These are phyloP conservation scores for Aphelinus certus DNA, from an alignment of 1,140 invertebrate genomes.

Conservation along the genomic window DNA sequence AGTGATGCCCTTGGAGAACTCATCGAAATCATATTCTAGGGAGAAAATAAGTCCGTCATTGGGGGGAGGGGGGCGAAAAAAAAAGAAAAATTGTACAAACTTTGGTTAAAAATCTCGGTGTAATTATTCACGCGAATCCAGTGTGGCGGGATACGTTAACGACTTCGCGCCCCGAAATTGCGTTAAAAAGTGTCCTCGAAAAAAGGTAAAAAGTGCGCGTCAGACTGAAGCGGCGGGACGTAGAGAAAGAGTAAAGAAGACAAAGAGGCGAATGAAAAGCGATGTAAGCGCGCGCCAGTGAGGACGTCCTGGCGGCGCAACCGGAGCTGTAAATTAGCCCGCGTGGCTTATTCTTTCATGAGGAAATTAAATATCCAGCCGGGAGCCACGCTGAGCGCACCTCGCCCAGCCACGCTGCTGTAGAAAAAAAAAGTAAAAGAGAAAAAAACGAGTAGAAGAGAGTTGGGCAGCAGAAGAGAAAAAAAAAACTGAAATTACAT, in stretches of 20 bases:
- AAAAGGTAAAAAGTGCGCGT: no score
- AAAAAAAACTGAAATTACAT: constrained; percentile 50
- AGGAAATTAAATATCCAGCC: constrained; percentile 58
- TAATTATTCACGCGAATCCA: no score
- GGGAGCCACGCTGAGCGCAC: constrained; percentile 57
- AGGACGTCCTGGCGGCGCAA: constrained; percentile 43
- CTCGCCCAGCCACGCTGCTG: not conserved
- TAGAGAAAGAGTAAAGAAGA: constrained; percentile 30
- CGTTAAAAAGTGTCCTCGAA: no score
- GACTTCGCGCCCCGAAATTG: no score
- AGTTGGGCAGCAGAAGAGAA: not conserved
- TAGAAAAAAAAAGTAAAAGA: not conserved
- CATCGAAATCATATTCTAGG: no score
- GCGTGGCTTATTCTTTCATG: constrained; percentile 53
- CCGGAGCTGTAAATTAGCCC: constrained; percentile 60
- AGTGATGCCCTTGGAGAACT: no score
- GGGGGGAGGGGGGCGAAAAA: no score
- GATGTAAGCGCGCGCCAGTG: constrained; percentile 39
- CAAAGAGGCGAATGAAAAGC: constrained; percentile 50
- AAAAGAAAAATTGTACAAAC: no score
- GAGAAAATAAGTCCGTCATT: no score
- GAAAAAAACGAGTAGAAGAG: constrained; percentile 1
- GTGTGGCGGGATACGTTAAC: no score
- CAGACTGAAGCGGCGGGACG: no score
- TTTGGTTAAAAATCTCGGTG: no score